phyloP scores from a whole-genome alignment of 2,888 invertebrate genomes.

The Linyphia triangularis region DNA sequence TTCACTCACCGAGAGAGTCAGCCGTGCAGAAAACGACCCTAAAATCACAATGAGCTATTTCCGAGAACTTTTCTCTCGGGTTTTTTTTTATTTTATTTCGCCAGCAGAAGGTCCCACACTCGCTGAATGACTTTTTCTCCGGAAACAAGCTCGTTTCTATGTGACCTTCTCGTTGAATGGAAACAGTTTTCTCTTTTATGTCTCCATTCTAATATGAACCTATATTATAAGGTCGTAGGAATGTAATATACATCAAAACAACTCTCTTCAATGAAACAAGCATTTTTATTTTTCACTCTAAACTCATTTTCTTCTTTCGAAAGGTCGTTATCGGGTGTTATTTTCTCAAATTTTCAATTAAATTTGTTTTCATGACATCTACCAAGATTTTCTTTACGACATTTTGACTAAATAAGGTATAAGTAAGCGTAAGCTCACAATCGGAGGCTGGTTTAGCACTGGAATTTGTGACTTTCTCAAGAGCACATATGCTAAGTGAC shows the following conservation, averaged over 20 bases:
- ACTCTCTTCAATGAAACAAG: neutral
- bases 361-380: no score
- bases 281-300: no score
- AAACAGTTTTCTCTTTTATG: neutral
- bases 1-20: neutral
- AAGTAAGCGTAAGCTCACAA: no score
- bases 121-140: neutral
- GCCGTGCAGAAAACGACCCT: neutral
- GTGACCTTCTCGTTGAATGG: neutral
- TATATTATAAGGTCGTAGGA: neutral
- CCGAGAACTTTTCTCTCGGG: neutral
- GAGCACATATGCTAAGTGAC: no score
- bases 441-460: no score
- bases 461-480: no score
- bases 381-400: no score
- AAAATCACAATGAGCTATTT: neutral
- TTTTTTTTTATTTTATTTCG: neutral
- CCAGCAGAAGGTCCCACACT: neutral
- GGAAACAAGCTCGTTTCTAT: neutral
- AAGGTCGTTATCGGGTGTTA: no score
- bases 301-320: no score
- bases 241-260: neutral
- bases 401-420: no score
- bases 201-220: neutral
- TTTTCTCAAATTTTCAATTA: no score